Evolutionary conservation across 1,140 invertebrate genomes (phyloP).

Genomic region (Adoxophyes honmai): DNA sequence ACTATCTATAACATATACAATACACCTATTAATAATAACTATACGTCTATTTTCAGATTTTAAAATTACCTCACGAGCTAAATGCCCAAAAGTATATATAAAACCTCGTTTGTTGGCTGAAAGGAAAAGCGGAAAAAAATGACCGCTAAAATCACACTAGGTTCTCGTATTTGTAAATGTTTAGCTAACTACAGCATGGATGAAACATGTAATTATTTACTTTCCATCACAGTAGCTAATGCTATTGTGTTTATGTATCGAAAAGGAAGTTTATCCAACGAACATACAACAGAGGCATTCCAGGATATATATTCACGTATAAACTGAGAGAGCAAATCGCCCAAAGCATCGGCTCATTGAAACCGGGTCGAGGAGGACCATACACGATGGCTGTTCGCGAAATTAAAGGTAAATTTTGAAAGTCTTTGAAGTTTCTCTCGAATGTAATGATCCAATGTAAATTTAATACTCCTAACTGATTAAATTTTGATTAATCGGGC

Average conservation of each 20-base stretch:
- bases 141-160: too few species aligned
- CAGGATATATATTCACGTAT: neutral
- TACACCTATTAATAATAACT: neutral
- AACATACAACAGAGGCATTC: neutral
- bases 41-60: slow-evolving; percentile 19
- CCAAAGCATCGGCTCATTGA: neutral
- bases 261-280: neutral
- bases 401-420: slow-evolving; percentile 5
- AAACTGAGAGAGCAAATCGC: neutral
- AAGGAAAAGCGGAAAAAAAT: too few species aligned
- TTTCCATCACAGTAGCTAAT: slow-evolving; percentile 1
- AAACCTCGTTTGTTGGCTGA: neutral
- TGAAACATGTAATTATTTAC: slow-evolving; percentile 5
- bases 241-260: slow-evolving; percentile 1
- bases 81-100: slow-evolving; percentile 15
- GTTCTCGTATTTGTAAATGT: neutral
- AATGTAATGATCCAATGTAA: too few species aligned
- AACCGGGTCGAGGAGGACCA: neutral
- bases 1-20: too few species aligned
- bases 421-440: too few species aligned
- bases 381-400: neutral
- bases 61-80: neutral
- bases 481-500: too few species aligned
- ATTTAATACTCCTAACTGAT: too few species aligned
- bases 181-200: neutral